Evolutionary conservation across 1,140 invertebrate species (phyloP).

Genomic region (Rhagoletis zephyria): DNA sequence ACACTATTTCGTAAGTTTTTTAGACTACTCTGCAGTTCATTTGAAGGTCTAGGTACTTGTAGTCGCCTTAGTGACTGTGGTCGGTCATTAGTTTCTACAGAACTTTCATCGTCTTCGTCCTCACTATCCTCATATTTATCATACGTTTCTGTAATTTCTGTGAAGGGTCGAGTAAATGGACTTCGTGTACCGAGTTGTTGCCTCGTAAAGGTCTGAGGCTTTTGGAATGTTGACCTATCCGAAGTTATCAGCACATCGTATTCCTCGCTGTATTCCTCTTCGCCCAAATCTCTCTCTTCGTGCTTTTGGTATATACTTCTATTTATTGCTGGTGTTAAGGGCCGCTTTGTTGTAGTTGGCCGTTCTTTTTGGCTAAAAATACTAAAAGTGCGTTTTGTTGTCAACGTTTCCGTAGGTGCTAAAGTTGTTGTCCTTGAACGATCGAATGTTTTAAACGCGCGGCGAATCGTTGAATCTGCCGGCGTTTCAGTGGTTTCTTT

Average conservation of each 20-base stretch:
- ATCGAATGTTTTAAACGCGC: conserved; percentile 36
- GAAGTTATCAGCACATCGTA: conserved; percentile 48
- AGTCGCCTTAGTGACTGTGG: not conserved
- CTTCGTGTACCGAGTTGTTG: not conserved
- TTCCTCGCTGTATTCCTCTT: conserved; percentile 50
- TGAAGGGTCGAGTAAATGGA: not conserved
- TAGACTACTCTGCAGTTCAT: conserved; percentile 9
- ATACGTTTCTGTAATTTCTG: conserved; percentile 42
- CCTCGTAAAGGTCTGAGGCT: not conserved
- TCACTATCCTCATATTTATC: conserved; percentile 59
- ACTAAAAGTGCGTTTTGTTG: conserved; percentile 18
- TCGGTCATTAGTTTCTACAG: not conserved
- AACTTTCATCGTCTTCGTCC: conserved; percentile 54
- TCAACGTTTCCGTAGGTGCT: not conserved
- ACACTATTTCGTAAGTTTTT: conserved; percentile 48
- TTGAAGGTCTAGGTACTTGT: not conserved
- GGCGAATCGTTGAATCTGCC: conserved; percentile 33
- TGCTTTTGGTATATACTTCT: not conserved
- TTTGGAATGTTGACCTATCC: conserved; percentile 13
- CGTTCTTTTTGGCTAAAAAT: conserved; percentile 40
- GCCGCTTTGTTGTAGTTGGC: conserved; percentile 20
- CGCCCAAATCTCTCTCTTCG: conserved; percentile 24
- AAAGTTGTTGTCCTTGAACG: conserved; percentile 30
- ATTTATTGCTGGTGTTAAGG: not conserved
- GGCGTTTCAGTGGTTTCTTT: not conserved